Conservation (phyloP, 2,113 vertebrate species). For the Eulemur macaco region DNA sequence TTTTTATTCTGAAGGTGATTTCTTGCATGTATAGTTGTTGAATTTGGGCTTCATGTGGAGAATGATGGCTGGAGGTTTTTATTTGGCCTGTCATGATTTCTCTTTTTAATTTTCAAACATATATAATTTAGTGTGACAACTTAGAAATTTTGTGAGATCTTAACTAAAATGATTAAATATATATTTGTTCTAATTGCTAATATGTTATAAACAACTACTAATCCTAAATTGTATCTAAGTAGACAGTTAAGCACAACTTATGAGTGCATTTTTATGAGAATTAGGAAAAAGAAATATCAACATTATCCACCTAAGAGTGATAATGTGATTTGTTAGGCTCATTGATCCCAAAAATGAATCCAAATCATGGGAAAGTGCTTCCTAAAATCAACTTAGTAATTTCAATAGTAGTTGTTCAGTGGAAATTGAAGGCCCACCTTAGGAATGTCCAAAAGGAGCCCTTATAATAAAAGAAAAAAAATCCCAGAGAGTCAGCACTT, state of each 20-base stretch:
- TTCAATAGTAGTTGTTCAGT: background rate
- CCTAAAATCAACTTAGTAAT: background rate
- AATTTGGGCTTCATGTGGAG: too few relatives aligned
- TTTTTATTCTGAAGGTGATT: too few relatives aligned
- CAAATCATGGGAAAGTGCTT: background rate
- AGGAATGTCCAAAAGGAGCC: background rate
- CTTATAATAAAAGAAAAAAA: background rate
- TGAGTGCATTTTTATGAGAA: background rate
- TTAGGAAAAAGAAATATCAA: background rate
- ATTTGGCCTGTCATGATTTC: too few relatives aligned
- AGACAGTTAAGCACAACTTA: background rate
- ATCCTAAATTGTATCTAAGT: background rate
- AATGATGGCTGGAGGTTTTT: too few relatives aligned
- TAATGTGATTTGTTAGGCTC: background rate
- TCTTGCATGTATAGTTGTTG: too few relatives aligned
- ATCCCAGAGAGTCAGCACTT: background rate
- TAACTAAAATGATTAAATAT: background rate
- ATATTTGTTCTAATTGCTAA: background rate
- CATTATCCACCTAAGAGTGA: too few relatives aligned
- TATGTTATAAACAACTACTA: background rate
- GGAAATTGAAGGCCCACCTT: background rate
- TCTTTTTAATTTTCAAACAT: background rate
- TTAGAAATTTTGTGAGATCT: background rate
- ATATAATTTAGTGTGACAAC: background rate
- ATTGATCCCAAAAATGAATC: background rate